phyloP scores from a whole-genome alignment of 92 coral and sea anemone species.

The Porites evermanni region DNA sequence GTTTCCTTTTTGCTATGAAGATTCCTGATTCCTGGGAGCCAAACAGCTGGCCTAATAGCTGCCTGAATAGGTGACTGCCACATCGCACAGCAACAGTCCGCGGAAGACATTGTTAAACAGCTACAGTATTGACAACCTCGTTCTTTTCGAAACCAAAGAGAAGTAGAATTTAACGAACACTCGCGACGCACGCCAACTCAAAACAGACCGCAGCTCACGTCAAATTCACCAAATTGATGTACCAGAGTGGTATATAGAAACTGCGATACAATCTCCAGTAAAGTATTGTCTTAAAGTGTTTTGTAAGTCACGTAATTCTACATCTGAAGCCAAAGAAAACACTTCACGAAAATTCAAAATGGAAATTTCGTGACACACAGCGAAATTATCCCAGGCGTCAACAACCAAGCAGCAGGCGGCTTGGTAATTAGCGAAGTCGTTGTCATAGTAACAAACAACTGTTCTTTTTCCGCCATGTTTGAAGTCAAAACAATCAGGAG shows the following conservation, averaged over 20 bases:
- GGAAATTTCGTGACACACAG: slow-evolving; percentile 20
- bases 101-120: slow-evolving; percentile 75
- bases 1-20: slow-evolving; percentile 85
- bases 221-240: background rate
- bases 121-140: background rate
- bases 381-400: slow-evolving; percentile 22
- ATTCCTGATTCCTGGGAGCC: slow-evolving; percentile 89
- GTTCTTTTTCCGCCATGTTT: slow-evolving; percentile 55
- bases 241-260: background rate
- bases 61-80: slow-evolving; percentile 96
- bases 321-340: slow-evolving; percentile 5
- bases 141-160: background rate
- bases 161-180: background rate
- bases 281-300: background rate
- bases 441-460: slow-evolving; percentile 46
- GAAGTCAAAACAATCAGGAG: slow-evolving; percentile 20
- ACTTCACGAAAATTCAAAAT: background rate
- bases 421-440: slow-evolving; percentile 33
- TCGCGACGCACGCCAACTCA: background rate
- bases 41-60: slow-evolving; percentile 87
- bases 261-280: slow-evolving; percentile 2
- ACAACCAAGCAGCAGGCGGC: slow-evolving; percentile 15
- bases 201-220: background rate
- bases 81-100: slow-evolving; percentile 94
- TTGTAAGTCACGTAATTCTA: background rate